Evolutionary conservation across 2,797 vertebrate species (phyloP).

Genomic region (Pseudotriccus pelzelni): DNA sequence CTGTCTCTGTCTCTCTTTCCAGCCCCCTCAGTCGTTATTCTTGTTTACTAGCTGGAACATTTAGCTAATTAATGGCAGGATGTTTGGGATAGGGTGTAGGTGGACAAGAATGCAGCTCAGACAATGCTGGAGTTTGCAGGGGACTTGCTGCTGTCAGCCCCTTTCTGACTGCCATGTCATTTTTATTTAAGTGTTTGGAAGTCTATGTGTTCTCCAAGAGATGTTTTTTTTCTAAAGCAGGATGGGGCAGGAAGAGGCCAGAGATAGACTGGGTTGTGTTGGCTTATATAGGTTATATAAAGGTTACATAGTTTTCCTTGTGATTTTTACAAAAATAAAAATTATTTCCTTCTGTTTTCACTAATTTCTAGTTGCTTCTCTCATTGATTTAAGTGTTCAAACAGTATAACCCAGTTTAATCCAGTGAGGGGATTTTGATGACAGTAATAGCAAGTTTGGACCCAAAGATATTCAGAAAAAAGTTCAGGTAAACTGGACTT

Average conservation of each 20-base stretch:
- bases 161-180: conserved; percentile 35
- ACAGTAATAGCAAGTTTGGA: not conserved
- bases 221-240: conserved; percentile 32
- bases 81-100: conserved; percentile 80
- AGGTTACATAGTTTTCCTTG: not conserved
- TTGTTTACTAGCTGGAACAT: conserved; percentile 77
- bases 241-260: conserved; percentile 32
- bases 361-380: not conserved
- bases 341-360: not conserved
- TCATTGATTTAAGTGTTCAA: not conserved
- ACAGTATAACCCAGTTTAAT: not conserved
- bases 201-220: conserved; percentile 20
- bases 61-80: conserved; percentile 84
- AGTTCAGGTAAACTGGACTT: not conserved
- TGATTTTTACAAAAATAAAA: not conserved
- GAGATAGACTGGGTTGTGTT: not conserved
- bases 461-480: not conserved
- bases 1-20: conserved; percentile 71
- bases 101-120: conserved; percentile 75
- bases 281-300: not conserved
- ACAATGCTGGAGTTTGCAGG: conserved; percentile 67
- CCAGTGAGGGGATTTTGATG: not conserved
- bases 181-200: conserved; percentile 52
- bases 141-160: conserved; percentile 60
- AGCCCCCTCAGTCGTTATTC: conserved; percentile 71